Conservation (phyloP, 2,797 vertebrate species). For the Acipenser transmontanus region DNA sequence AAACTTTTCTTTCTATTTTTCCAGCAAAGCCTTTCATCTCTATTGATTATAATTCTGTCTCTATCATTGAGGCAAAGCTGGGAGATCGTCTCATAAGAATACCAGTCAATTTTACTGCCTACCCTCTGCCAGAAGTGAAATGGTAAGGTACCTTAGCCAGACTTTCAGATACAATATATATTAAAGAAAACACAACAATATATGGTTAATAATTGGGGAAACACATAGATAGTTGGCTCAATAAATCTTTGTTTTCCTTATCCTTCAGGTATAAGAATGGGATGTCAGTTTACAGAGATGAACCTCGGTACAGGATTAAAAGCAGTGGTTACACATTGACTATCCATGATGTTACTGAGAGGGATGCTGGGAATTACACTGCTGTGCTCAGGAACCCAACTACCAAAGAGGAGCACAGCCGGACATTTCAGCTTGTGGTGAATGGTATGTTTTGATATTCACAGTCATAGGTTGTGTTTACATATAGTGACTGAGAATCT, state of each 20-base stretch:
- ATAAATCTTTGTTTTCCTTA: neutral
- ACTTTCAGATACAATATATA: neutral
- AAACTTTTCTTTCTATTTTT: constrained; percentile 13
- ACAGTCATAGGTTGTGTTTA: neutral
- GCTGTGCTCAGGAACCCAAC: constrained; percentile 77
- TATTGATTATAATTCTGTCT: constrained; percentile 64
- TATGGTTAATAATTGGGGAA: neutral
- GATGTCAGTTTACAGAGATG: constrained; percentile 53
- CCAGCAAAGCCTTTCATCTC: constrained; percentile 88
- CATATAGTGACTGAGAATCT: constrained; percentile 1
- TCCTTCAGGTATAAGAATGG: constrained; percentile 80
- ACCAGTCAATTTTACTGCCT: constrained; percentile 76
- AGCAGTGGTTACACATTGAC: constrained; percentile 59
- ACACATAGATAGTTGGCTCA: no score
- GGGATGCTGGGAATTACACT: constrained; percentile 84
- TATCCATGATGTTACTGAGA: constrained; percentile 69
- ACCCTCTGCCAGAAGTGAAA: constrained; percentile 76
- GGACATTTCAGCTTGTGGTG: constrained; percentile 71
- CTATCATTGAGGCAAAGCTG: constrained; percentile 64
- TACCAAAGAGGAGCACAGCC: constrained; percentile 72
- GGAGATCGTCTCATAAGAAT: constrained; percentile 60
- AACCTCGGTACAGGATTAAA: constrained; percentile 60
- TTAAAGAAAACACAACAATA: no score
- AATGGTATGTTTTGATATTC: constrained; percentile 59
- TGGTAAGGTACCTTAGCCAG: constrained; percentile 58